Conservation (phyloP, 2,113 vertebrate species). For the Pipra filicauda region DNA sequence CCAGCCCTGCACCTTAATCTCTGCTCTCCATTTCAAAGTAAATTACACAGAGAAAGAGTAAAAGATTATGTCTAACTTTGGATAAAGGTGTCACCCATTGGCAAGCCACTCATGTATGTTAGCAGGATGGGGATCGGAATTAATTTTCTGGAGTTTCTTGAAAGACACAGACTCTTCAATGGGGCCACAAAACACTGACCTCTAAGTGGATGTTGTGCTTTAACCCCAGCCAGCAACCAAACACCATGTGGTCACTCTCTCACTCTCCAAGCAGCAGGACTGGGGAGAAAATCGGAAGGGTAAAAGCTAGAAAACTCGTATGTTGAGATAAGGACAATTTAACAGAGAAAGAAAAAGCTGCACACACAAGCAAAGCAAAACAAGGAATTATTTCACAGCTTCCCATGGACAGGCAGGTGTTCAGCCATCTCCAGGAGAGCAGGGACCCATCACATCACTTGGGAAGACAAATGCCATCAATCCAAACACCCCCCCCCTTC, state of each 20-base stretch:
- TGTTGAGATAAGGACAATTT: neutral
- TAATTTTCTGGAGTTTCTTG: neutral
- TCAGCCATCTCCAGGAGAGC: neutral
- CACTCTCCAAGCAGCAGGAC: accelerated
- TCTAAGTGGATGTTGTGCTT: neutral
- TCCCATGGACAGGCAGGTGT: neutral
- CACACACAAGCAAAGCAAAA: neutral
- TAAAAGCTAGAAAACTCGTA: neutral
- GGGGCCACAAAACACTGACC: neutral
- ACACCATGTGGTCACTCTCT: neutral
- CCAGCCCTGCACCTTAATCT: neutral
- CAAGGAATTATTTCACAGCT: neutral
- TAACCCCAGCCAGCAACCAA: neutral
- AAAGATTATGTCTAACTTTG: neutral
- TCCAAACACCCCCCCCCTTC: neutral
- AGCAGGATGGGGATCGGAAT: neutral
- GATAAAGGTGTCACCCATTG: neutral
- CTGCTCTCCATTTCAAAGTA: neutral
- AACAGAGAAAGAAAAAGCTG: neutral
- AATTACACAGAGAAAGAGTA: neutral
- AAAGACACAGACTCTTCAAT: neutral
- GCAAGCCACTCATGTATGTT: neutral
- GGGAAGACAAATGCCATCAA: neutral
- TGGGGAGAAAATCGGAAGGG: neutral
- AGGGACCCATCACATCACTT: neutral